Base-by-base conservation (phyloP, 2,888 invertebrate species). In the Drepana falcataria region DNA sequence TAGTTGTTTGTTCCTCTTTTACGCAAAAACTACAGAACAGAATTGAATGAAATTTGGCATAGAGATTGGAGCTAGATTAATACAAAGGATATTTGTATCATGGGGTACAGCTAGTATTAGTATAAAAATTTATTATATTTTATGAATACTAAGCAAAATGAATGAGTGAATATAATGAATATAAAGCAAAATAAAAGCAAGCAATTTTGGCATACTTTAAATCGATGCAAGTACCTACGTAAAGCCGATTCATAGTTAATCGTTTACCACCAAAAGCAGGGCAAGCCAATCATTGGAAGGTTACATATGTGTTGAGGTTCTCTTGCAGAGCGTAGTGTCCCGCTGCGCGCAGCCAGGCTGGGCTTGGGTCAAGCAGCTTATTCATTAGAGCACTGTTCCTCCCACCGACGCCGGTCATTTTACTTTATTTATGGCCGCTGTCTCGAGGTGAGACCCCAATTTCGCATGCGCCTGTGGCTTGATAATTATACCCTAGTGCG, bases 371-470 rank as follows among this genome's bases (percentile, higher is more conserved):
- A 68, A 65, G 60, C 69, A 68, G 68, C 79, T 85, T 87, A 85
- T 87, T 87, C 90, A 90, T 90, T 91, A 90, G 85, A 75, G 80
- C 74, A 59, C 66, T 72, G 84, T 79, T 84, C 88, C 89, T 85
- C 87, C 89, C 90, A 88, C 87, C 75, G 76, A 72, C 78, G 71
- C 72, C 71, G 79, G 75, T 87, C 82, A 87, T 89, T 87, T 91
- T 88, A 78, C 78, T 88, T 91, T 91, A 90, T 90, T 89, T 89
- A 89, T 83, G 83, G 79, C 77, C 79, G 81, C 75, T 78, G 81
- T 75, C 78, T 63, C 80, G 87, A 89, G 89, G 89, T 89, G 89
- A 89, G 87, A 90, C 90, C 88, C 91, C 87, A 90, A 91, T 91
- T 90, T 91, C 81, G 91, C 91, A 87, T 89, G 79, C 83, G 85